A percentile compares a stretch with the other conserved stretches of the same genome.
phyloP scores from a whole-genome alignment of 2,797 vertebrate species.

The Selene dorsalis region DNA sequence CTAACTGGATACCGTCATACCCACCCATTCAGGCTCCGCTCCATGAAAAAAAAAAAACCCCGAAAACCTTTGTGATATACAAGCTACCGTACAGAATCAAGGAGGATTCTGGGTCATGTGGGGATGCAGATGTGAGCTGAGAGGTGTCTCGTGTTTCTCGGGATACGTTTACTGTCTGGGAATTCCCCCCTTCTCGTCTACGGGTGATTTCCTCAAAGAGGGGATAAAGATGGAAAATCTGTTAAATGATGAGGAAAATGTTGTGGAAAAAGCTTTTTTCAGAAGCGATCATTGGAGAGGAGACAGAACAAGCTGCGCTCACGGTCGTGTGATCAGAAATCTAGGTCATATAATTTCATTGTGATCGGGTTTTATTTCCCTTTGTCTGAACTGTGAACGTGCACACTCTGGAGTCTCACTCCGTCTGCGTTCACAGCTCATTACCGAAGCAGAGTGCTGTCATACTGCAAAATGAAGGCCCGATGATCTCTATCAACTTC shows the following conservation, averaged over 20 bases:
- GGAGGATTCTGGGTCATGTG: slow-evolving; percentile 50
- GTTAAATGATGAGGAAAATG: slow-evolving; percentile 61
- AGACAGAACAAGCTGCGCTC: slow-evolving; percentile 21
- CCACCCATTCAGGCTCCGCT: slow-evolving; percentile 34
- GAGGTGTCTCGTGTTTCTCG: slow-evolving; percentile 61
- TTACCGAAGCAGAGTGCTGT: neutral
- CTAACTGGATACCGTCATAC: slow-evolving; percentile 42
- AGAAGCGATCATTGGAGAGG: slow-evolving; percentile 32
- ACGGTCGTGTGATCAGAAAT: slow-evolving; percentile 37
- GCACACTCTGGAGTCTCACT: neutral
- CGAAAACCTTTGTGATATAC: slow-evolving; percentile 49
- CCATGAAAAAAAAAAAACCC: slow-evolving; percentile 29
- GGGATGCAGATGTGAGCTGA: slow-evolving; percentile 63
- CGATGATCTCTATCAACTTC: slow-evolving; percentile 11
- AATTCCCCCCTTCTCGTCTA: slow-evolving; percentile 52
- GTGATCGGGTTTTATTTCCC: slow-evolving; percentile 27
- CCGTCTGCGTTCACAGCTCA: neutral
- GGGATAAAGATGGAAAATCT: slow-evolving; percentile 66
- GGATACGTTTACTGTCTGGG: slow-evolving; percentile 60
- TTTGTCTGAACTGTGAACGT: slow-evolving; percentile 5
- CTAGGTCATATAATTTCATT: slow-evolving; percentile 46
- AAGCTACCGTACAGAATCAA: slow-evolving; percentile 64
- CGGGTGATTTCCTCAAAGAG: slow-evolving; percentile 52
- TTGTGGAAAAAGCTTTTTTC: slow-evolving; percentile 60
- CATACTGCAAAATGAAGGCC: neutral